Evolutionary conservation across 2,797 vertebrate genomes (phyloP).

Genomic region (Ctenopoma kingsleyae): DNA sequence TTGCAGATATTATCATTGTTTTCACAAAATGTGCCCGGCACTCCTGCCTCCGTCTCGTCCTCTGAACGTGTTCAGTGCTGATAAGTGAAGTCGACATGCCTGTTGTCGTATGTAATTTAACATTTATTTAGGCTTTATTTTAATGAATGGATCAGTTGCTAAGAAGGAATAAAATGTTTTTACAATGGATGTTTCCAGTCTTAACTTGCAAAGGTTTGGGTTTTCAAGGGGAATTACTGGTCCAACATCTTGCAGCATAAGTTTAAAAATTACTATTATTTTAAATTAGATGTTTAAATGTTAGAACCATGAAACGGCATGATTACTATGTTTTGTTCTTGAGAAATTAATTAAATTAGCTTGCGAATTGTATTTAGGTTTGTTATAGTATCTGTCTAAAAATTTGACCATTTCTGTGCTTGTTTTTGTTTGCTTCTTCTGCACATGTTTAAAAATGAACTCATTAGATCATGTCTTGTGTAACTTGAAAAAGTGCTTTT

Average conservation of each 20-base stretch:
- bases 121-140: slow-evolving; percentile 59
- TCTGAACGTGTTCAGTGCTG: slow-evolving; percentile 27
- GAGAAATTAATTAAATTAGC: slow-evolving; percentile 42
- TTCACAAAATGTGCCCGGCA: slow-evolving; percentile 34
- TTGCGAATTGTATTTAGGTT: slow-evolving; percentile 54
- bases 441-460: slow-evolving; percentile 50
- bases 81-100: slow-evolving; percentile 27
- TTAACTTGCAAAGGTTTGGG: slow-evolving; percentile 35
- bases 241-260: slow-evolving; percentile 36
- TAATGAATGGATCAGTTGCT: slow-evolving; percentile 43
- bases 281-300: slow-evolving; percentile 53
- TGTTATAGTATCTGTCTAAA: slow-evolving; percentile 49
- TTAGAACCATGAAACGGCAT: slow-evolving; percentile 59
- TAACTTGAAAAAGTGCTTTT: slow-evolving; percentile 63
- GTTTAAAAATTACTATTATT: slow-evolving; percentile 48
- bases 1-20: slow-evolving; percentile 9
- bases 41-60: slow-evolving; percentile 5
- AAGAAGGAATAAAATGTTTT: slow-evolving; percentile 29
- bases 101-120: slow-evolving; percentile 35
- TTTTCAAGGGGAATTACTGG: slow-evolving; percentile 48
- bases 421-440: slow-evolving; percentile 64
- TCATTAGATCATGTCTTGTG: slow-evolving; percentile 59
- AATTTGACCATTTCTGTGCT: slow-evolving; percentile 51
- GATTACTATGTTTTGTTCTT: slow-evolving; percentile 56
- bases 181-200: slow-evolving; percentile 35